Percentiles rank a stretch among this genome's conserved stretches.
These are phyloP conservation scores for Luffia ferchaultella DNA, from an alignment of 2,888 invertebrate species.

Conservation along the genomic window DNA sequence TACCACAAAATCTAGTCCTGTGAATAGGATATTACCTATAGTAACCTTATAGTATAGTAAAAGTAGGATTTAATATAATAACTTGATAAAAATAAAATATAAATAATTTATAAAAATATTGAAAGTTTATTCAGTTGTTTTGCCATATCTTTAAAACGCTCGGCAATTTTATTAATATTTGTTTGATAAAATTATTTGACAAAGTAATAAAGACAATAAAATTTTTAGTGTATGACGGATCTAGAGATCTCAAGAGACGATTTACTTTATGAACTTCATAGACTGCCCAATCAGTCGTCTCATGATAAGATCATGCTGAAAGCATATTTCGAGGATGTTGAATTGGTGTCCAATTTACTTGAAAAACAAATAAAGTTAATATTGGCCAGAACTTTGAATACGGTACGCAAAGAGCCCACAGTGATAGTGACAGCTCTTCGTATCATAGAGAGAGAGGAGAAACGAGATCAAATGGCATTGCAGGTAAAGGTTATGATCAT, in stretches of 20 bases:
- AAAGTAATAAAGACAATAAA: no score
- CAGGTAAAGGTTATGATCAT: conserved; percentile 65
- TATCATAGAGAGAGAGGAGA: conserved; percentile 97
- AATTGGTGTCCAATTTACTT: conserved; percentile 84
- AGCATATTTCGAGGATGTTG: conserved; percentile 96
- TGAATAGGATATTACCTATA: no score
- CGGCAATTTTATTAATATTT: no score
- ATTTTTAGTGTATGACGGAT: conserved; percentile 86
- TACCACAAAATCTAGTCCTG: no score
- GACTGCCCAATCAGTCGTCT: conserved; percentile 88
- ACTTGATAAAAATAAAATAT: no score
- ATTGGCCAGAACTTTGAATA: conserved; percentile 88
- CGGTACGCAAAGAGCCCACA: conserved; percentile 93
- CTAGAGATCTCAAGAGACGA: conserved; percentile 97
- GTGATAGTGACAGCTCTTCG: conserved; percentile 95
- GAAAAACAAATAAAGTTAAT: conserved; percentile 93
- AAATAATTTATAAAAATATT: no score
- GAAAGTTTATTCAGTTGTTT: no score
- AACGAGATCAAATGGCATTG: conserved; percentile 87
- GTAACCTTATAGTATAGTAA: no score
- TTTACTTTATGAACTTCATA: conserved; percentile 91
- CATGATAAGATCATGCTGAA: conserved; percentile 93
- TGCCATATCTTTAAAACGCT: no score
- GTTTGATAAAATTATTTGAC: no score
- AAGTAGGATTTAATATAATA: no score